Base-by-base conservation (phyloP, 2,797 vertebrate species). In the Kryptopterus vitreolus region DNA sequence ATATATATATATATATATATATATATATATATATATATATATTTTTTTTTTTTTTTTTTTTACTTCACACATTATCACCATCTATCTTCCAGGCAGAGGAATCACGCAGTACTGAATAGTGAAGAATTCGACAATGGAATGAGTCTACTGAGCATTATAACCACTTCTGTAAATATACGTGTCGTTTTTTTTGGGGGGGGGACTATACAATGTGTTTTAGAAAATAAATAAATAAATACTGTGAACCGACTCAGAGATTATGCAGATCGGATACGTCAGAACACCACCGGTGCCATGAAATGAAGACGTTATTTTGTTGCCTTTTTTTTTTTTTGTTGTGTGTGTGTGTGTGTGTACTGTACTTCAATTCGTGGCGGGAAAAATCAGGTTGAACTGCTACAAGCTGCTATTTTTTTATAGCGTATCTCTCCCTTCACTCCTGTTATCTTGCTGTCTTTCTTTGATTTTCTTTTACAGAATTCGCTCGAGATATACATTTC, bases 251-350 rank as follows among this genome's bases (percentile, higher is more conserved):
- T 95, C 95, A 94, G 94, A 94, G 94, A 96, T 95, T 94, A 92
- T 95, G 91, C 93, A 95, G 94, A 92, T 90, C 95, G 26, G 72
- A 59, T 59, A 10, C 95, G 94, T 97, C 96, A 95, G 94, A 95
- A 91, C 95, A 96, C 97, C 97, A 95, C 95, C 94, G 95, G 97
- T 99, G 97, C 96, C 97, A 98, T 98, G 90, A 90, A 88, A 92
- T 86, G 90, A 94, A 89, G 86, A 90, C 90, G 87, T 92, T 92
- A 87, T 75, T 89, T 88, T 90, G 90, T 91, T 91, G 92, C 82
- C 90, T 93, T 93, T 93, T 89, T 43, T n/a, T n/a, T n/a, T n/a
- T n/a, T n/a, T n/a, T n/a, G n/a, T n/a, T n/a, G n/a, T n/a, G n/a
- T n/a, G n/a, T n/a, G n/a, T n/a, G n/a, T n/a, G n/a, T n/a, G n/a